Base-by-base conservation (phyloP, 2,797 vertebrate genomes). In the Erithacus rubecula region DNA sequence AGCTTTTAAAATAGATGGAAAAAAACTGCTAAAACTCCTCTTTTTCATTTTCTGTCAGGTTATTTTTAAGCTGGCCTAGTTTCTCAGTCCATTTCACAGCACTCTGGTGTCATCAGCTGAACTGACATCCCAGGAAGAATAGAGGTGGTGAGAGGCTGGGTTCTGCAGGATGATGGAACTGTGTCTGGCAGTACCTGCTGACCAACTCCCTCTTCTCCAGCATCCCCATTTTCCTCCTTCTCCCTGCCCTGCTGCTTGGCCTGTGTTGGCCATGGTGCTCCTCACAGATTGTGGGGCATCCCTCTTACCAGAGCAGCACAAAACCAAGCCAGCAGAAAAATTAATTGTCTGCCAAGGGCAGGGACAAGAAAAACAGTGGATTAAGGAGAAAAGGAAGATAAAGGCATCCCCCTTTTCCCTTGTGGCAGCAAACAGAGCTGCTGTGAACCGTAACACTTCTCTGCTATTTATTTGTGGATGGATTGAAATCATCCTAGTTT, bases 61-160 rank as follows among this genome's bases (percentile, higher is more conserved):
- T 89, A 76, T 94, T 91, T 95, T 95, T 94, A 84, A 94, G 43
- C 36, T 92, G 87, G 29, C 94, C 78, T 94, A 79, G n/a, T 77
- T 96, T 93, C 47, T 85, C 52, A 44, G 39, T 74, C 60, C 2
- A 0, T 74, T 93, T 90, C 44, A 26, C 72, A 77, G 76, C 11
- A 23, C 12, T 21, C 11, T 2, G 10, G 32, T 5, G 1, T 80
- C 59, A 83, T 70, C 67, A 82, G 85, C 63, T 2, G 0, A 60
- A 44, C 65, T 87, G 78, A 41, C 19, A 62, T 22, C 34, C 26
- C 0, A 1, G 55, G 39, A 91, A 16, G 37, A 51, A 60, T 47
- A 44, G 52, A 63, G 56, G 12, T 0, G 0, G 14, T 22, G 60
- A 72, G 20, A 69, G 18, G 59, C 64, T 0, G 5, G 37, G 43